These are phyloP conservation scores for Eurypyga helias DNA, from an alignment of 2,113 vertebrate species.

Conservation along the genomic window DNA sequence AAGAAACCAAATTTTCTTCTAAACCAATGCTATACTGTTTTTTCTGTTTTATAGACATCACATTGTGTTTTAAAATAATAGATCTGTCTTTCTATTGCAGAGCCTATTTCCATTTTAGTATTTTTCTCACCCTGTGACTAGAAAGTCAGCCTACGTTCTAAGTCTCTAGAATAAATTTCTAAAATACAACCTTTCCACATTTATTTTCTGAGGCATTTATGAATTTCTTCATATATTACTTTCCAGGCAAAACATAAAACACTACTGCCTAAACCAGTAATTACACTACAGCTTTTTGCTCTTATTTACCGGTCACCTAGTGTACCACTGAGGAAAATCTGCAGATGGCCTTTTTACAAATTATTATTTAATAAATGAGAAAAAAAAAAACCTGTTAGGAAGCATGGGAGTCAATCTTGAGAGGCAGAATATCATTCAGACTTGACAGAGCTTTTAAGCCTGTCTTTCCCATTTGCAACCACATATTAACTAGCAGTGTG, in stretches of 20 bases:
- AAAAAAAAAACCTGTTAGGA: not conserved
- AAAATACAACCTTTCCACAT: conserved; percentile 19
- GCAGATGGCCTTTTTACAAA: not conserved
- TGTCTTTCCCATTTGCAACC: not conserved
- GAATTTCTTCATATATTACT: not conserved
- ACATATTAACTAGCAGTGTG: not conserved
- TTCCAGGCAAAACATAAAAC: not conserved
- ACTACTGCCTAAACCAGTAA: not conserved
- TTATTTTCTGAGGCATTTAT: conserved; percentile 28
- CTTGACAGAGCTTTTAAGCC: not conserved
- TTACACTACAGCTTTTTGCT: not conserved
- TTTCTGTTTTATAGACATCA: not conserved
- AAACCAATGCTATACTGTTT: not conserved
- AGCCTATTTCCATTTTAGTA: conserved; percentile 24
- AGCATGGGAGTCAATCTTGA: not conserved
- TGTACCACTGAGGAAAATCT: not conserved
- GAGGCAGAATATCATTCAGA: not conserved
- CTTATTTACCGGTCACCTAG: not conserved
- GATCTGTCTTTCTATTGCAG: not conserved
- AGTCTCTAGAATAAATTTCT: conserved; percentile 27
- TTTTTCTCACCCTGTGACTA: conserved; percentile 45
- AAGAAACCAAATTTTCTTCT: not conserved
- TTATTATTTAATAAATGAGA: not conserved
- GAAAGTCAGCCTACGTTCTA: conserved; percentile 5
- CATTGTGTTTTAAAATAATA: not conserved